Conservation (phyloP, 2,888 invertebrate species). For the Meghimatium bilineatum region DNA sequence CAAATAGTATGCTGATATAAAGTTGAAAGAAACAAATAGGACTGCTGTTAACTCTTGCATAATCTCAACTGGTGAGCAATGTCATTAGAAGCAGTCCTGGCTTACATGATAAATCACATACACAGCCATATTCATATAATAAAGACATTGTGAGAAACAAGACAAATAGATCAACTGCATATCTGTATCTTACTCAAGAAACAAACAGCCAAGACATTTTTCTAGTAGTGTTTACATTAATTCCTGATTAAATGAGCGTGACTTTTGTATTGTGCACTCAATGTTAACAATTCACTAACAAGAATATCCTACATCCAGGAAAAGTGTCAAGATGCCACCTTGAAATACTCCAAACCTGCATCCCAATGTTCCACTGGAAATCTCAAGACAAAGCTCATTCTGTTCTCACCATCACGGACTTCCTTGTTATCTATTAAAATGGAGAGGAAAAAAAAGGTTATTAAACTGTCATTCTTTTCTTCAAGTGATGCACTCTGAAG, state of each 20-base stretch:
- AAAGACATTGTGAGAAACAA: background rate
- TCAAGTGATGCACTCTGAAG: too few relatives aligned
- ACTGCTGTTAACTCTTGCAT: too few relatives aligned
- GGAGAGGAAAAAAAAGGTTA: background rate
- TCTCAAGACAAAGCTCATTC: conserved; percentile 64
- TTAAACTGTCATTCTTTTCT: too few relatives aligned
- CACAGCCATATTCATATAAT: background rate
- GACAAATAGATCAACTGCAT: background rate
- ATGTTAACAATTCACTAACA: background rate
- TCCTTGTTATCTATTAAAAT: conserved; percentile 54
- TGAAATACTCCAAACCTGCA: conserved; percentile 70
- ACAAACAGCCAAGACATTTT: background rate
- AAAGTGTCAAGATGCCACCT: conserved; percentile 51
- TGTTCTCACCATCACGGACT: conserved; percentile 54
- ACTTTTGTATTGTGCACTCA: too few relatives aligned
- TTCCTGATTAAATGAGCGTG: background rate
- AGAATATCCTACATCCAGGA: background rate
- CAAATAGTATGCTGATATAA: too few relatives aligned
- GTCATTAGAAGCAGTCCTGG: too few relatives aligned
- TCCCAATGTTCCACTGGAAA: conserved; percentile 71
- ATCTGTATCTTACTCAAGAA: background rate
- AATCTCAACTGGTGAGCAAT: too few relatives aligned
- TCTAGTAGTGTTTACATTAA: background rate
- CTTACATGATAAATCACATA: background rate
- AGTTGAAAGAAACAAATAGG: too few relatives aligned